A percentile compares a stretch with the other conserved stretches of the same genome.
Conservation (phyloP, 2,797 vertebrate genomes). For the Heteromormyrus szaboi region DNA sequence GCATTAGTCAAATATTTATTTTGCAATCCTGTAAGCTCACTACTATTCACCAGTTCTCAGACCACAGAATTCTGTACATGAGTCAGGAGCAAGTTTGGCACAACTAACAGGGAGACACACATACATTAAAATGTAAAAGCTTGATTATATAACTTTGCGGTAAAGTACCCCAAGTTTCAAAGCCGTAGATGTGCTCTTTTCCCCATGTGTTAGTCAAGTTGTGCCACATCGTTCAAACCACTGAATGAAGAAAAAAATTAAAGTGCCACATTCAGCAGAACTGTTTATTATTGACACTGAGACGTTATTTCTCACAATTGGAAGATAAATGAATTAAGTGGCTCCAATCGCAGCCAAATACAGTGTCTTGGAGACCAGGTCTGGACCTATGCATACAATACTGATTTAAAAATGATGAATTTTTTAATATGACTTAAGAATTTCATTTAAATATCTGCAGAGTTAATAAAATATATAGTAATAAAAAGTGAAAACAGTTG, state of each 20-base stretch:
- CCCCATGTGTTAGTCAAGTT: neutral
- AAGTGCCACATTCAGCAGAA: neutral
- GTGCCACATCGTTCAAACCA: constrained; percentile 19
- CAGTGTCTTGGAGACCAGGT: constrained; percentile 49
- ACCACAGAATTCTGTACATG: constrained; percentile 45
- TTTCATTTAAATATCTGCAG: neutral
- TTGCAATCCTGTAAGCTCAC: constrained; percentile 57
- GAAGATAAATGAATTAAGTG: constrained; percentile 38
- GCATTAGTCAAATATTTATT: constrained; percentile 71
- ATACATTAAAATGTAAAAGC: neutral
- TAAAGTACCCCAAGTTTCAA: neutral
- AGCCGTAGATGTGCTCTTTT: neutral
- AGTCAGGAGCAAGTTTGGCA: constrained; percentile 30
- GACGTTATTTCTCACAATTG: constrained; percentile 22
- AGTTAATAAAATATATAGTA: neutral
- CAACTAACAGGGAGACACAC: neutral
- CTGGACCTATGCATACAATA: constrained; percentile 50
- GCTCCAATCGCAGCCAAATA: constrained; percentile 45
- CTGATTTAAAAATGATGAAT: constrained; percentile 15
- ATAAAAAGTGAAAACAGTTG: neutral
- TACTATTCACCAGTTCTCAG: constrained; percentile 48
- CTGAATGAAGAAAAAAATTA: constrained; percentile 4
- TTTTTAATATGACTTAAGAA: neutral
- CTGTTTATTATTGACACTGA: constrained; percentile 13
- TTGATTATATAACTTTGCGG: neutral